phyloP scores from a whole-genome alignment of 1,140 invertebrate species.

The Rhopalosiphum padi region DNA sequence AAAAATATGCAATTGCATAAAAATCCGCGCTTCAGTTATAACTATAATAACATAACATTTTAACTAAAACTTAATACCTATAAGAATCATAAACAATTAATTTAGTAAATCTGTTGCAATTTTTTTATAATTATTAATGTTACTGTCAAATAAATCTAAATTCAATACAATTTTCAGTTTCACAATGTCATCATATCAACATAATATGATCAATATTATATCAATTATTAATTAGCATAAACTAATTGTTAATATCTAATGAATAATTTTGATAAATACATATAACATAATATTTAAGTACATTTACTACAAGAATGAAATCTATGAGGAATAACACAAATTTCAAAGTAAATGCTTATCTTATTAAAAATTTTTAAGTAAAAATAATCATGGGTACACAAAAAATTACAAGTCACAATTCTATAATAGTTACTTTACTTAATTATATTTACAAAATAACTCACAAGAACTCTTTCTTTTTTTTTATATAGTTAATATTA shows the following conservation, averaged over 20 bases:
- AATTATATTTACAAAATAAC: constrained; percentile 25
- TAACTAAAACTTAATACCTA: neutral
- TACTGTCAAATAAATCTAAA: neutral
- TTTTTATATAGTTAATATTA: neutral
- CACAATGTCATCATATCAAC: too few relatives aligned
- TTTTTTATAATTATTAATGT: neutral
- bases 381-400: neutral
- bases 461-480: neutral
- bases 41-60: neutral
- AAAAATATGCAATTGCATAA: too few relatives aligned
- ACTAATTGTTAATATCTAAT: neutral
- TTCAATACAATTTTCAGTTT: neutral
- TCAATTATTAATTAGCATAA: neutral
- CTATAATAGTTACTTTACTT: constrained; percentile 3
- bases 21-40: too few relatives aligned
- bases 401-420: neutral
- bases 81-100: neutral
- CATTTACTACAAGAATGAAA: neutral
- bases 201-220: neutral
- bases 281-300: neutral
- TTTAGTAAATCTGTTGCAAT: neutral
- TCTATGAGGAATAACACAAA: neutral
- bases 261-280: neutral
- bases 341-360: neutral
- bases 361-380: neutral